phyloP scores from a whole-genome alignment of 2,888 invertebrate species.

The Gymnoscelis rufifasciata region DNA sequence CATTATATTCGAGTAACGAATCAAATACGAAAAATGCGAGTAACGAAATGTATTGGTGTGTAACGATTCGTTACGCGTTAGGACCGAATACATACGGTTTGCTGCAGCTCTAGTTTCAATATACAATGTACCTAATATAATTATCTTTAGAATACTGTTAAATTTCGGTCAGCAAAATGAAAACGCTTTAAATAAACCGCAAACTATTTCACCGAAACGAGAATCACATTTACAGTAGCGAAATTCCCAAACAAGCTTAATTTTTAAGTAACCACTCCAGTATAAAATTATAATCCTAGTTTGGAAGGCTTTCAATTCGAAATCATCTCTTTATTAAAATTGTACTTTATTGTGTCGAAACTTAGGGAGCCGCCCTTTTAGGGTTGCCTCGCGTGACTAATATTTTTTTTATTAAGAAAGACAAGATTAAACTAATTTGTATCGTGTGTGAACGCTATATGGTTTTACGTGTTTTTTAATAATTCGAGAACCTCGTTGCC shows the following conservation, averaged over 20 bases:
- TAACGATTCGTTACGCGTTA: too few relatives aligned
- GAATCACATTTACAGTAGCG: too few relatives aligned
- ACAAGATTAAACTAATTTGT: constrained; percentile 42
- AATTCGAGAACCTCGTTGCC: constrained; percentile 6
- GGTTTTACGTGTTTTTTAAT: constrained; percentile 16
- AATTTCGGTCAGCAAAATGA: too few relatives aligned
- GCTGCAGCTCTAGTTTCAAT: too few relatives aligned
- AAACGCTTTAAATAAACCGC: too few relatives aligned
- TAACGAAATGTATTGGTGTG: too few relatives aligned
- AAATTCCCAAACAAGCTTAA: constrained; percentile 1
- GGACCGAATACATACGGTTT: too few relatives aligned
- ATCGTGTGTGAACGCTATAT: constrained; percentile 36
- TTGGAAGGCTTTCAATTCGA: constrained; percentile 12
- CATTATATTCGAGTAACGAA: too few relatives aligned
- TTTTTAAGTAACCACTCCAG: neutral
- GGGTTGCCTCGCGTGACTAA: constrained; percentile 58
- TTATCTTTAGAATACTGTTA: too few relatives aligned
- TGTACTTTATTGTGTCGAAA: constrained; percentile 20
- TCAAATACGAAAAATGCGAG: too few relatives aligned
- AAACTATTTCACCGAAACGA: too few relatives aligned
- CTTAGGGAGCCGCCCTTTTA: constrained; percentile 32
- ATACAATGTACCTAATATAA: too few relatives aligned
- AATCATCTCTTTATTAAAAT: constrained; percentile 27
- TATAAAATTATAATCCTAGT: neutral
- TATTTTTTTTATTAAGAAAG: constrained; percentile 41